Conservation (phyloP, 2,888 invertebrate species). For the Isoperla grammatica region DNA sequence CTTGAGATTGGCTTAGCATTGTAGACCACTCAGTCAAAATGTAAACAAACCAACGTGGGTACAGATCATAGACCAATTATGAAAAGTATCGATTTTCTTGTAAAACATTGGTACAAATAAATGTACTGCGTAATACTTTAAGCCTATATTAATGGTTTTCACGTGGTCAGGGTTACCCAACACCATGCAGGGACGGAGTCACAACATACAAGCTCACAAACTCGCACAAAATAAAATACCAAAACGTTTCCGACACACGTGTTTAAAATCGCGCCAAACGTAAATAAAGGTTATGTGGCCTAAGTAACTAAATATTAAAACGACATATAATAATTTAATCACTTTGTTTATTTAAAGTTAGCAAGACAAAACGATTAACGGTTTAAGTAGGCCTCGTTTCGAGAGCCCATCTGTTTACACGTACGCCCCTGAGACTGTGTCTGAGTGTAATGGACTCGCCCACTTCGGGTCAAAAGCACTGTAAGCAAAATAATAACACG, state of each 20-base stretch:
- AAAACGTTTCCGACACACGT: not conserved
- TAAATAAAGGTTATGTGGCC: not conserved
- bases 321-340: constrained; percentile 38
- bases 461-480: constrained; percentile 56
- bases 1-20: not conserved
- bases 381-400: constrained; percentile 26
- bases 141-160: constrained; percentile 8
- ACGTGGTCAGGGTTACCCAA: not conserved
- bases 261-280: not conserved
- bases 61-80: constrained; percentile 32
- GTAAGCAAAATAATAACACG: constrained; percentile 67
- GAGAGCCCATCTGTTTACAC: constrained; percentile 39
- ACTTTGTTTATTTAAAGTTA: constrained; percentile 25
- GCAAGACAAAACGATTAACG: constrained; percentile 29
- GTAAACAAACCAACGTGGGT: constrained; percentile 47
- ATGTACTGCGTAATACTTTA: not conserved
- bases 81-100: constrained; percentile 39
- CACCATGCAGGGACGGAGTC: constrained; percentile 21
- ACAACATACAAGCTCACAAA: constrained; percentile 9
- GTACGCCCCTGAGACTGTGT: constrained; percentile 43
- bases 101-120: constrained; percentile 40
- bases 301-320: not conserved
- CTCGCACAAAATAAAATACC: not conserved
- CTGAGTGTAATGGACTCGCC: constrained; percentile 46
- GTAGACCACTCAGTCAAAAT: constrained; percentile 9